Evolutionary conservation across 2,113 vertebrate species (phyloP).

Genomic region (Oxygymnocypris stewartii): DNA sequence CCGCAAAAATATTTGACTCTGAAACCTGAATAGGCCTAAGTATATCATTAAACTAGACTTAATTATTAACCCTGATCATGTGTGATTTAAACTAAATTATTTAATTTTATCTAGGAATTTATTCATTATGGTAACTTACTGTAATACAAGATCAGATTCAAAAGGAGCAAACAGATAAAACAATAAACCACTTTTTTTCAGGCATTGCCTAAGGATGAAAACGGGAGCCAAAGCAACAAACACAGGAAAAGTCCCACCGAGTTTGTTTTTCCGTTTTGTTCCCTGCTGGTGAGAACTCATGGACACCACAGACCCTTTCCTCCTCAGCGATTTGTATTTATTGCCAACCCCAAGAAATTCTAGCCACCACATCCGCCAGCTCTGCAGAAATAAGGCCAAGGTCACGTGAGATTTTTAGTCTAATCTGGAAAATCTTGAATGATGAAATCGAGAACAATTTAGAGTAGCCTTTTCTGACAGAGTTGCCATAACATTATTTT

Average conservation of each 20-base stretch:
- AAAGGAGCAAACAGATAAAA: background rate
- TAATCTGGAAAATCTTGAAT: slow-evolving; percentile 26
- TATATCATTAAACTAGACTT: background rate
- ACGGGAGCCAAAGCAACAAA: slow-evolving; percentile 6
- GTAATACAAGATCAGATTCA: background rate
- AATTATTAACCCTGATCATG: background rate
- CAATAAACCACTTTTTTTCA: background rate
- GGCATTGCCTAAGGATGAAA: background rate
- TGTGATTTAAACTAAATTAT: background rate
- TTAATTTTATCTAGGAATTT: background rate
- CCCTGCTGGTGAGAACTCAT: slow-evolving; percentile 16
- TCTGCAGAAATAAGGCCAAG: background rate
- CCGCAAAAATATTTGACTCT: too few relatives aligned
- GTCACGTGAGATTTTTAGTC: slow-evolving; percentile 3
- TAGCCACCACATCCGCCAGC: slow-evolving; percentile 11
- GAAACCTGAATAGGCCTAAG: background rate
- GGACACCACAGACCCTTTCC: background rate
- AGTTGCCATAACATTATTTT: background rate
- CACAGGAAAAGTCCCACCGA: background rate
- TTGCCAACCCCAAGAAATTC: slow-evolving; percentile 13
- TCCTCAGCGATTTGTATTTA: background rate
- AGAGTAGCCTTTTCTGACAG: background rate
- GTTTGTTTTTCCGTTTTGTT: background rate
- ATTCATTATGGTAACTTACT: background rate
- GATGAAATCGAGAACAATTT: background rate